These are phyloP conservation scores for Atrichornis clamosus DNA, from an alignment of 2,113 vertebrate genomes.

Conservation along the genomic window DNA sequence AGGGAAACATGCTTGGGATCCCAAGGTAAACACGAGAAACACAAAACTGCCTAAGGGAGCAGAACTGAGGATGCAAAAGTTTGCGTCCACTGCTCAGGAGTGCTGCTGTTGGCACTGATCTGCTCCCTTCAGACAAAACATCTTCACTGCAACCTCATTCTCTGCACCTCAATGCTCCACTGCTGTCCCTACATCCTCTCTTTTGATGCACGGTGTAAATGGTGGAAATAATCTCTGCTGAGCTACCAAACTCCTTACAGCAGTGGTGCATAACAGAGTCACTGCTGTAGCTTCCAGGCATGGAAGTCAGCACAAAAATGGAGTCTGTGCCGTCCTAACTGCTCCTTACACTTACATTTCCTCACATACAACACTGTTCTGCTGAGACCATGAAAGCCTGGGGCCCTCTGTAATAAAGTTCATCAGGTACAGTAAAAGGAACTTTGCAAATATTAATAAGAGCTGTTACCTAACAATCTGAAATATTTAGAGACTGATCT, in stretches of 20 bases:
- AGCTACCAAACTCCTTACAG: not conserved
- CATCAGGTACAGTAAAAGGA: not conserved
- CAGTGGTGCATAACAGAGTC: not conserved
- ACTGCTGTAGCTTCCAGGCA: not conserved
- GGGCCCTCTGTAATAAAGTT: not conserved
- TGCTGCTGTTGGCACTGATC: not conserved
- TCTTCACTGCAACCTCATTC: not conserved
- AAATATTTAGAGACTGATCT: slow-evolving; percentile 15
- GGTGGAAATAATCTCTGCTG: not conserved
- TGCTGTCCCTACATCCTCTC: not conserved
- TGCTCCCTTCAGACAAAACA: not conserved
- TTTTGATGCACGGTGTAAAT: not conserved
- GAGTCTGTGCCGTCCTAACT: not conserved
- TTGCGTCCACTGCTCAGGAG: not conserved
- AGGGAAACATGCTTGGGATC: not conserved
- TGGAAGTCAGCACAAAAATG: not conserved
- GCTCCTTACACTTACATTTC: not conserved
- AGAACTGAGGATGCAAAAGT: not conserved
- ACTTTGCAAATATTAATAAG: not conserved
- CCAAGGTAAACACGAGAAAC: not conserved
- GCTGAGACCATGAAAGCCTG: not conserved
- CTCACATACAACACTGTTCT: not conserved
- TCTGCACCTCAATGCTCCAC: not conserved
- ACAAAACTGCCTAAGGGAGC: not conserved
- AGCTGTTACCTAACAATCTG: not conserved